Base-by-base conservation (phyloP, 2,888 invertebrate species). In the Chirona hameri region DNA sequence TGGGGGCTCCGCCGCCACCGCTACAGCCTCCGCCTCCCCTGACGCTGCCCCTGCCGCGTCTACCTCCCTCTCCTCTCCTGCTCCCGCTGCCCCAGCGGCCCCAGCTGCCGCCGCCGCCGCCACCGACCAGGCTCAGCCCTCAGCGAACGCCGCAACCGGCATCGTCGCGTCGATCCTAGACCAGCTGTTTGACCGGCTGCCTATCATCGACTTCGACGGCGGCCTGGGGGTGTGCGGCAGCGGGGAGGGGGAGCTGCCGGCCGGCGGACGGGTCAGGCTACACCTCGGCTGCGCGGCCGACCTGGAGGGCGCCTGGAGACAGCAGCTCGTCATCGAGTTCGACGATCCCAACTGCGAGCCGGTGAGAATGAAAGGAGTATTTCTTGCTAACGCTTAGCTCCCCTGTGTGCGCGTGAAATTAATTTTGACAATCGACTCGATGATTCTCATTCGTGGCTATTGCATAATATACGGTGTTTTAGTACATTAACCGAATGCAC, bases 191-290 rank as follows among this genome's bases (percentile, higher is more conserved):
- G 76, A 76, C 76, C 76, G 76, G 46, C 76, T 76, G 10, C 76
- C 76, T 1, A 76, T 76, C 76, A 76, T 76, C 76, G 76, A 76
- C 76, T 76, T 76, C 76, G 76, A 76, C 46, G 76, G 76, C 39
- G 76, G 76, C 12, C 76, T 76, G 76, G 76, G 76, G 21, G 46
- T 76, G 46, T 76, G 76, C 46, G 76, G 76, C 46, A 76, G 76
- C 76, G 76, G 76, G 24, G 76, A 76, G 76, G 76, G 76, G 39
- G 76, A 76, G 76, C 76, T 76, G 76, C 76, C 76, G 46, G 76
- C 76, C 24, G 27, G 27, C 76, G 76, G 76, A 39, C 21, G 39
- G 7, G 76, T 24, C 10, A 18, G 76, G 2, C 76, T 76, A 0
- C 76, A 76, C 46, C 46, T 76, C 24, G 76, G 76, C 76, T 76